These are phyloP conservation scores for Calyptomena viridis DNA, from an alignment of 2,113 vertebrate species.

Conservation along the genomic window DNA sequence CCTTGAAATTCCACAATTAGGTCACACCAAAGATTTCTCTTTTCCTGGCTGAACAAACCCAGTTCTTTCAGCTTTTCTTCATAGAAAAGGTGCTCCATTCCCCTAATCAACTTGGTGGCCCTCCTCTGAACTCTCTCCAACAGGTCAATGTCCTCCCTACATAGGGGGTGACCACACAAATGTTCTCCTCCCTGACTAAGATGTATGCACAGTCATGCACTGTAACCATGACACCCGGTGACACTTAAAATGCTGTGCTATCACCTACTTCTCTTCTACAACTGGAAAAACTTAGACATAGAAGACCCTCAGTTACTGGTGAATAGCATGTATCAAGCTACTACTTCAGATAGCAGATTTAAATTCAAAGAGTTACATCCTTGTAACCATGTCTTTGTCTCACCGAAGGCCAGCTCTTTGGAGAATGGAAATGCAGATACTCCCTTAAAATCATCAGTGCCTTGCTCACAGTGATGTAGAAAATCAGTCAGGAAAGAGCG, in stretches of 20 bases:
- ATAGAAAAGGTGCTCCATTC: background rate
- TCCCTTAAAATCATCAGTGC: background rate
- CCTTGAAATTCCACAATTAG: background rate
- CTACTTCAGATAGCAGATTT: background rate
- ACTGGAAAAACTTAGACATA: background rate
- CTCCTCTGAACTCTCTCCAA: background rate
- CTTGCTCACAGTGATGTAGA: background rate
- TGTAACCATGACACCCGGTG: background rate
- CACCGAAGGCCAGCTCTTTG: background rate
- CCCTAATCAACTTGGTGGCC: no score
- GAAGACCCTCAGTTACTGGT: background rate
- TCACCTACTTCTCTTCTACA: background rate
- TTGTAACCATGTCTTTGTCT: background rate
- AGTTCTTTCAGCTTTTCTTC: background rate
- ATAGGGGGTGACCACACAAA: background rate
- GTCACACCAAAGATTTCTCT: background rate
- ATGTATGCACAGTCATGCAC: accelerated
- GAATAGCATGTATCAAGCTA: background rate
- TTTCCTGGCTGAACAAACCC: background rate
- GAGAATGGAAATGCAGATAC: background rate
- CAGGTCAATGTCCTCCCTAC: background rate
- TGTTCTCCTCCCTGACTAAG: background rate
- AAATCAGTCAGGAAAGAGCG: background rate
- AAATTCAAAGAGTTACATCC: background rate
- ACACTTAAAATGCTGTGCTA: no score